Conservation (phyloP, 2,797 vertebrate species). For the Epinephelus malabaricus region DNA sequence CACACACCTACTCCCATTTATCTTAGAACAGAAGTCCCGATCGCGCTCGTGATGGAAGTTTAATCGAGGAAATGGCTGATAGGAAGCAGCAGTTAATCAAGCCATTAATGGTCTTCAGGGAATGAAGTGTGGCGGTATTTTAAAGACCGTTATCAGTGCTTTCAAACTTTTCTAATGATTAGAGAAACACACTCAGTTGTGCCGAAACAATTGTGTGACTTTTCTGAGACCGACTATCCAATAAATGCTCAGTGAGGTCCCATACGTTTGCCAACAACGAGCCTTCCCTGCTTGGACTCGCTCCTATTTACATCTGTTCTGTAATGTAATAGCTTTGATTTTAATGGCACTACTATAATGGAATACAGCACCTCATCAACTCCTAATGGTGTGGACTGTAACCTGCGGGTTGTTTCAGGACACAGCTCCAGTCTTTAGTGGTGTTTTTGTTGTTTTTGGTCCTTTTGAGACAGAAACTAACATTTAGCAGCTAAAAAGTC, state of each 20-base stretch:
- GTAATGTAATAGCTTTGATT: neutral
- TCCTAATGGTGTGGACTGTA: neutral
- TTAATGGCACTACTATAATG: neutral
- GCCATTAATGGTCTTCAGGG: neutral
- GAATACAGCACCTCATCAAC: neutral
- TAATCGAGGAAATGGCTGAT: conserved; percentile 29
- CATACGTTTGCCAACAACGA: neutral
- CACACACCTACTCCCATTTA: conserved; percentile 19
- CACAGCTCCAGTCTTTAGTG: neutral
- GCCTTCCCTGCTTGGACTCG: neutral
- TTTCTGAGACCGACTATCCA: fast-evolving
- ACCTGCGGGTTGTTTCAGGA: neutral
- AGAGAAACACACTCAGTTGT: neutral
- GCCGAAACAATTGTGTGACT: neutral
- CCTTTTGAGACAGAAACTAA: too few species aligned
- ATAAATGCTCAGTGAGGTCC: neutral
- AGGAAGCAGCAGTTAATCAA: conserved; percentile 27
- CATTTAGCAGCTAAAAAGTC: too few species aligned
- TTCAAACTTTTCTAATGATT: conserved; percentile 4
- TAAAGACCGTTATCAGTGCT: conserved; percentile 12
- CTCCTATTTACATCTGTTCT: neutral
- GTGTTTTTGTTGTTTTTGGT: neutral
- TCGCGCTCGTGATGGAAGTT: conserved; percentile 4
- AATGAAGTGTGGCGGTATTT: neutral
- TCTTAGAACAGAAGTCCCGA: neutral